These are phyloP conservation scores for Dendrolimus punctatus DNA, from an alignment of 1,140 invertebrate species.

Conservation along the genomic window DNA sequence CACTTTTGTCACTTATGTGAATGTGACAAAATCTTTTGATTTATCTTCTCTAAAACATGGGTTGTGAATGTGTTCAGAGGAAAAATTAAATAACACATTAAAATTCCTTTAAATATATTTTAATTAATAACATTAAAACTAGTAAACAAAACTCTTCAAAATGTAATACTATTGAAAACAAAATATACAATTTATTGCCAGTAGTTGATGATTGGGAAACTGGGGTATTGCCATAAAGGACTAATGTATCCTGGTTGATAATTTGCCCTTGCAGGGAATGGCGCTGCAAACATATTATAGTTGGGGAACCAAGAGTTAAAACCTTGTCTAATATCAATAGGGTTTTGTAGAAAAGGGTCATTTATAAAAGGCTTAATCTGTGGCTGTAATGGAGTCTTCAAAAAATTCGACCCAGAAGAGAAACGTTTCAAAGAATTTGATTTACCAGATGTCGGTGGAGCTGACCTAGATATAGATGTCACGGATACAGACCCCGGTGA, in stretches of 20 bases:
- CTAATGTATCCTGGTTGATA: slow-evolving; percentile 9
- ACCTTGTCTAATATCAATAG: slow-evolving; percentile 1
- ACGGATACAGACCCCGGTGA: slow-evolving; percentile 26
- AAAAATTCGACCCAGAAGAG: slow-evolving; percentile 4
- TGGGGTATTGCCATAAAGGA: slow-evolving; percentile 25
- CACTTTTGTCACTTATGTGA: no score
- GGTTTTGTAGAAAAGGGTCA: not conserved
- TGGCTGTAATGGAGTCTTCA: slow-evolving; percentile 2
- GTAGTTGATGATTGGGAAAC: slow-evolving; percentile 32
- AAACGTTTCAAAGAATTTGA: slow-evolving; percentile 7
- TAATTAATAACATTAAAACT: not conserved
- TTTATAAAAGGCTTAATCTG: slow-evolving; percentile 5
- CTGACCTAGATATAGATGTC: slow-evolving; percentile 13
- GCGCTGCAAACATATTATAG: slow-evolving; percentile 10
- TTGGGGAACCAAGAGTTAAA: slow-evolving; percentile 17
- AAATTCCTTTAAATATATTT: no score
- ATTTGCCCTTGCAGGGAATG: slow-evolving; percentile 2
- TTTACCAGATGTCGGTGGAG: slow-evolving; percentile 3
- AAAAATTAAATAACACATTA: no score
- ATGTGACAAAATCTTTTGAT: no score
- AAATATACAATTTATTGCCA: slow-evolving; percentile 18
- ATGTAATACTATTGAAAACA: not conserved
- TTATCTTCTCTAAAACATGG: no score
- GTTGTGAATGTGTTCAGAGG: no score
- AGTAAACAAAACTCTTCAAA: not conserved